Base-by-base conservation (phyloP, 2,888 invertebrate genomes). In the Apocheima hispidaria region DNA sequence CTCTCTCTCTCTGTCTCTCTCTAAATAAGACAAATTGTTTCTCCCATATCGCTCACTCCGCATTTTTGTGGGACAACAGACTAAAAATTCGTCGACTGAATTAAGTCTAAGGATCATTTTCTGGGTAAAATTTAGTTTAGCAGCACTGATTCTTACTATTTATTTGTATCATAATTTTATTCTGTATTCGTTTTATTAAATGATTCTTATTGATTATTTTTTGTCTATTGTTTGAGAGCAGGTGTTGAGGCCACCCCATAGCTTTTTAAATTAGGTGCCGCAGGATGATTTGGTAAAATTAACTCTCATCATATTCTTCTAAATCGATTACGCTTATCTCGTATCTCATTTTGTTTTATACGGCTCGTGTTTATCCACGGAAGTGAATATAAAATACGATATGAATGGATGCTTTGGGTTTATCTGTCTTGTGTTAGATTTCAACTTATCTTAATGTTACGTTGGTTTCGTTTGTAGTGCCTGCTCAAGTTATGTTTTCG, bases 281-380 rank as follows among this genome's bases (percentile, higher is more conserved):
- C 40, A 50, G 30, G 51, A 62, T 62, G 56, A 62, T 33, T 52
- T 48, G 41, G 41, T 48, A n/a, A 48, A 57, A 62, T 57, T 54
- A 60, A 55, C 46, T 51, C 46, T n/a, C 57, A 55, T 38, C 36
- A 38, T 55, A 55, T 55, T 46, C 26, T 55, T 28, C 21, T 51
- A 41, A 61, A 61, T 56, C 48, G 51, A 56, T 61, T 62, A 56
- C 21, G 20, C 35, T 46, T 61, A 62, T 57, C 56, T 46, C 20
- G 30, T 57, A 57, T 62, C 61, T 62, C n/a, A 52, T 61, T 60
- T 50, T 43, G 54, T 51, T 51, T 51, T 61, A 51, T 52, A 23
- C 23, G 43, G 26, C 40, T 51, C 44, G 51, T 54, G 48, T 49
- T 53, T 43, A 40, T 57, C 56, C 30, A 43, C 49, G 52, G 56